Conservation (phyloP, 2,797 vertebrate species). For the Pipistrellus nathusii region DNA sequence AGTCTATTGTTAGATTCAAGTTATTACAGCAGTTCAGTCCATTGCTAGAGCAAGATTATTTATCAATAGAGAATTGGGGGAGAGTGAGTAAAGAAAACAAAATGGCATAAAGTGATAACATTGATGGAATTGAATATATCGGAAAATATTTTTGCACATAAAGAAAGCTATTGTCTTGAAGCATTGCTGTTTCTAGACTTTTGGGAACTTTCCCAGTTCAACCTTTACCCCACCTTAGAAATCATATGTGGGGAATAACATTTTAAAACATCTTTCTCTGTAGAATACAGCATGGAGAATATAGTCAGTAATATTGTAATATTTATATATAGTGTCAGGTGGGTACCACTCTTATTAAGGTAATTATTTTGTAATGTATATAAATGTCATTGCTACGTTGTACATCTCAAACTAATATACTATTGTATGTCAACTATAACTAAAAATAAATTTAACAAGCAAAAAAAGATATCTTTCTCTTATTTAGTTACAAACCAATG, state of each 20-base stretch:
- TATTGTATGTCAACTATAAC: too few relatives aligned
- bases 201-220: slow-evolving; percentile 12
- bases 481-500: neutral
- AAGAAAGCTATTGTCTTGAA: neutral
- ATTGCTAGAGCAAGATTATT: neutral
- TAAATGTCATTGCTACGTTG: too few relatives aligned
- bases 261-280: neutral
- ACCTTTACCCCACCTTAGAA: neutral
- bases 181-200: neutral
- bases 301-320: too few relatives aligned
- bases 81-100: neutral
- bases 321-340: too few relatives aligned
- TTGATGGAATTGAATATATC: neutral
- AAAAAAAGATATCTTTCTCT: neutral
- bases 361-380: too few relatives aligned
- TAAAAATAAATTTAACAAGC: too few relatives aligned
- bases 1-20: neutral
- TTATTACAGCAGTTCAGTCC: neutral
- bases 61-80: neutral
- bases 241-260: neutral
- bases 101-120: neutral
- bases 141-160: neutral
- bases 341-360: too few relatives aligned
- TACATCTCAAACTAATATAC: too few relatives aligned
- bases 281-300: too few relatives aligned